Evolutionary conservation across 2,797 vertebrate genomes (phyloP).

Genomic region (Macroramphosus scolopax): DNA sequence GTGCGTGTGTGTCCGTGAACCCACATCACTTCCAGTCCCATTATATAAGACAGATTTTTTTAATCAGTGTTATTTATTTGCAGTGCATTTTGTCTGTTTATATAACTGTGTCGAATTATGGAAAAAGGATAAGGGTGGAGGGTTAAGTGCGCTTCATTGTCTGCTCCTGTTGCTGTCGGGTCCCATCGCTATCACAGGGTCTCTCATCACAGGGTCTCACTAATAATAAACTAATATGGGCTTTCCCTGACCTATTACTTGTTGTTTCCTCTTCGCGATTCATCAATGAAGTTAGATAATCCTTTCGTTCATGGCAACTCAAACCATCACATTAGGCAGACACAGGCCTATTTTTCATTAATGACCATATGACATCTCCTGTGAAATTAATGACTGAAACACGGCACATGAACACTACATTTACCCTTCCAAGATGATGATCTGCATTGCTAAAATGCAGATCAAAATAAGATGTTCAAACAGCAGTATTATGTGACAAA

Average conservation of each 20-base stretch:
- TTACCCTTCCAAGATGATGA: too few relatives aligned
- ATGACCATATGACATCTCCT: too few relatives aligned
- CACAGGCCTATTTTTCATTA: too few relatives aligned
- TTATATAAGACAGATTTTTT: conserved; percentile 54
- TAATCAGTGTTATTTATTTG: conserved; percentile 52
- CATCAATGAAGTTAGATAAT: too few relatives aligned
- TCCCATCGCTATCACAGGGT: conserved; percentile 28
- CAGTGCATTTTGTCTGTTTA: conserved; percentile 59
- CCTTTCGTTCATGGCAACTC: too few relatives aligned
- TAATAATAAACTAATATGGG: conserved; percentile 21
- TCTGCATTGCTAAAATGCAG: too few relatives aligned
- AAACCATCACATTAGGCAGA: too few relatives aligned
- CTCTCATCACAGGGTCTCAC: conserved; percentile 10
- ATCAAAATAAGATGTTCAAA: too few relatives aligned
- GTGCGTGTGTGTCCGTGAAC: conserved; percentile 21
- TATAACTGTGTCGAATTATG: conserved; percentile 59
- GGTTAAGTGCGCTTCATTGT: conserved; percentile 39
- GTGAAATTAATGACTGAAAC: too few relatives aligned
- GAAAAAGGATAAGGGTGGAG: conserved; percentile 31
- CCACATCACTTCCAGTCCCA: conserved; percentile 39
- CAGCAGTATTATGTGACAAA: too few relatives aligned
- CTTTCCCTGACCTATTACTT: background rate
- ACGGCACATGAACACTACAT: too few relatives aligned
- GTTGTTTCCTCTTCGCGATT: too few relatives aligned
- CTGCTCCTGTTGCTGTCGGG: conserved; percentile 22